phyloP scores from a whole-genome alignment of 2,113 vertebrate genomes.

The Aspidoscelis tigris region DNA sequence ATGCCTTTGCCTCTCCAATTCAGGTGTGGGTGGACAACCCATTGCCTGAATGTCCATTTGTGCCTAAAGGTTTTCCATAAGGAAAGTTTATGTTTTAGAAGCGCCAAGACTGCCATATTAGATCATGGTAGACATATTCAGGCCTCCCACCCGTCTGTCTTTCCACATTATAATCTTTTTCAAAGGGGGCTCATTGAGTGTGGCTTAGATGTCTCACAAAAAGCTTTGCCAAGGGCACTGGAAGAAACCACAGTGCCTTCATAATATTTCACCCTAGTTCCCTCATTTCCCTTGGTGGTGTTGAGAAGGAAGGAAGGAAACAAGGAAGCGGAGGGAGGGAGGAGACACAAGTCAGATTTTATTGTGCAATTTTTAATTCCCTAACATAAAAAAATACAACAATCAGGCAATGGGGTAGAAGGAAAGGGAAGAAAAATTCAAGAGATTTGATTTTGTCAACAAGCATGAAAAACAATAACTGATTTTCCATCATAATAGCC shows the following conservation, averaged over 20 bases:
- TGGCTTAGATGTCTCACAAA: background rate
- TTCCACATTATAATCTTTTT: background rate
- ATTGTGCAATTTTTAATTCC: slow-evolving; percentile 13
- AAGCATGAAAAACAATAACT: background rate
- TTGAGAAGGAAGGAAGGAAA: background rate
- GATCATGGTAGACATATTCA: background rate
- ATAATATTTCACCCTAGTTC: background rate
- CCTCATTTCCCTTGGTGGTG: background rate
- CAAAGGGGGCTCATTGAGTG: background rate
- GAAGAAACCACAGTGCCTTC: slow-evolving; percentile 2
- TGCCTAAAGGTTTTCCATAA: background rate
- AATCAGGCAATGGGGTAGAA: background rate
- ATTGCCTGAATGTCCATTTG: background rate
- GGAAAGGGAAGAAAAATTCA: background rate
- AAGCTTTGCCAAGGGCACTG: background rate
- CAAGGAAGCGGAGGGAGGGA: too few relatives aligned
- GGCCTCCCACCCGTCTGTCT: background rate
- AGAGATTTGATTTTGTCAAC: background rate
- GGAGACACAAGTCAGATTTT: background rate
- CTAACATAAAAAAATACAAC: fast-evolving
- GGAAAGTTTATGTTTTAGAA: background rate
- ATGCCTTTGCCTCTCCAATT: background rate
- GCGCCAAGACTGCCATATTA: background rate
- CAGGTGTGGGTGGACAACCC: background rate
- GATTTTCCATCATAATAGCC: background rate